Base-by-base conservation (phyloP, 1,140 invertebrate species). In the Episyrphus balteatus region DNA sequence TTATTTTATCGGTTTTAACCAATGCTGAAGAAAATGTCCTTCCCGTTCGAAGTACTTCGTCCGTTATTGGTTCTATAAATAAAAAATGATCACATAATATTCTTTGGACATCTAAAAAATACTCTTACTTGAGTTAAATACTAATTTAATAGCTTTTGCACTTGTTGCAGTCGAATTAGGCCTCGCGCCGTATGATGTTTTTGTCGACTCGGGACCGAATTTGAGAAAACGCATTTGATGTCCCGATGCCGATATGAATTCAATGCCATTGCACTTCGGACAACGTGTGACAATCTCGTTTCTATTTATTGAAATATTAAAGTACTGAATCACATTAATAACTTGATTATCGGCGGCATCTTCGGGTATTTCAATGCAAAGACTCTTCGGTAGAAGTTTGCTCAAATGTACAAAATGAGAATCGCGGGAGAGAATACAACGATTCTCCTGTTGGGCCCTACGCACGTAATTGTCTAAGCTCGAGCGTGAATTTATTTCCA, bases 231-330 rank as follows among this genome's bases (percentile, higher is more conserved):
- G 53, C 70, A 81, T 75, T 9, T 71, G 67, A 9, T 60, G 50
- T 44, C 58, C 59, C 3, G 67, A 55, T 9, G 78, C 61, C 52
- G 73, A 67, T 6, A 73, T 54, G 54, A 80, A 82, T 48, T 72
- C 70, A 49, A 75, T 71, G 37, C 67, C 55, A 57, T 82, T 83
- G 55, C 80, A 83, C 56, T 80, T 74, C 60, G 76, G 71, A 62
- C 83, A 86, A 42, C 81, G 69, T 55, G 76, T 81, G 51, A 84
- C 83, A 36, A 85, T 74, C 63, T 84, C 74, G 34, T 71, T 60
- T 48, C 73, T 65, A 9, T 67, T 73, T 9, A 85, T 70, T 13
- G 59, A 51, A 14, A 87, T 65, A 52, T 81, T 77, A 54, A 80
- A 85, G 56, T 77, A 68, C 12, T 70, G 62, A 3, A 84, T 51